Base-by-base conservation (phyloP, 1,140 invertebrate genomes). In the Magallana angulata region DNA sequence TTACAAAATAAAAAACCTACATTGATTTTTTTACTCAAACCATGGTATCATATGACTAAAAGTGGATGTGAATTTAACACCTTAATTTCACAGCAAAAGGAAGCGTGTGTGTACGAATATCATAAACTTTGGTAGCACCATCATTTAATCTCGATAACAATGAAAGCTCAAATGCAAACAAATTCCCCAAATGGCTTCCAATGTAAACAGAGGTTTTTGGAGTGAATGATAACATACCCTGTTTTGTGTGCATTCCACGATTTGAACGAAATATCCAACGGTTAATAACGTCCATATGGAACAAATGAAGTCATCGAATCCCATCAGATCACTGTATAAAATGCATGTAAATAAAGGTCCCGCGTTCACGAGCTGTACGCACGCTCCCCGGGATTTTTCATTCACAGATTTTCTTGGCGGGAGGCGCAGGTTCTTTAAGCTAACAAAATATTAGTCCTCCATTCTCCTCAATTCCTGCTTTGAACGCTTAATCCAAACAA, bases 371-470 rank as follows among this genome's bases (percentile, higher is more conserved):
- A 64, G 14, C 16, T 64, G 60, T 64, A 64, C 60, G 36, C 36
- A 48, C 36, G 36, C 36, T 48, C 36, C 5, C 16, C 16, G 3
- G 12, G 6, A 18, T 24, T 76, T 71, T 76, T 76, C 68, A 76
- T 76, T 76, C 24, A 76, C 24, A 24, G 36, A 76, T 24, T 30
- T 76, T 36, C 36, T 4, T 36, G 60, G 24, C 68, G 68, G 68
- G 68, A 76, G 9, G 36, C 24, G 68, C 18, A 64, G 16, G 60
- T 18, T 18, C 60, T 64, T 76, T 30, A 6, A 36, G 68, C 68
- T 30, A 24, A 76, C 36, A 76, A 62, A 76, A 76, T 76, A 76
- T 76, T 76, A 76, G 68, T 24, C 14, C 18, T 76, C 36, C 68
- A 30, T 30, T 30, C 24, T 12, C 12, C 24, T 12, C 7, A 12